A percentile compares a stretch with the other conserved stretches of the same genome.
Evolutionary conservation across 2,113 vertebrate genomes (phyloP).

Genomic region (Nycticorax nycticorax): DNA sequence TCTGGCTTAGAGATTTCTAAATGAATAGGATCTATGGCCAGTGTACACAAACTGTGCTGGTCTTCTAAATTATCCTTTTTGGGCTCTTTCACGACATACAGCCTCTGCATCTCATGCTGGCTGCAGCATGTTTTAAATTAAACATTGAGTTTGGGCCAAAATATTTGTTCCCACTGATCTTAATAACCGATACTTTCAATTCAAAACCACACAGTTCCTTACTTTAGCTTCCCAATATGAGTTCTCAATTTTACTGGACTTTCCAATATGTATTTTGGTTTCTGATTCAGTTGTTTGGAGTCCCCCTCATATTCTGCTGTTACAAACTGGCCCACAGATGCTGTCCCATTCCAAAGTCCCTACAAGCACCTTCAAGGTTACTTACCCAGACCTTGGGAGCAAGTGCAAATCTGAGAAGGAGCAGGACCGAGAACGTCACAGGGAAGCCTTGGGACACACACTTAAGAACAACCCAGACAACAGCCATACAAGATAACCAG

Average conservation of each 20-base stretch:
- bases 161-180: background rate
- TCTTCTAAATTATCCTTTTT: background rate
- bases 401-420: background rate
- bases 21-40: background rate
- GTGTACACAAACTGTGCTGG: background rate
- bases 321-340: background rate
- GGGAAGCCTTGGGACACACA: background rate
- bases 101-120: background rate
- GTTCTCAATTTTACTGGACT: background rate
- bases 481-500: background rate
- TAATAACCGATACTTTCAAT: background rate
- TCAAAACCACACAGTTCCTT: background rate
- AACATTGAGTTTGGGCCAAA: background rate
- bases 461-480: background rate
- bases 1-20: background rate
- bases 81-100: background rate
- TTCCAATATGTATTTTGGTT: background rate
- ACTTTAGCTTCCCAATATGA: background rate
- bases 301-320: background rate
- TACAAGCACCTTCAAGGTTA: background rate
- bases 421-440: background rate
- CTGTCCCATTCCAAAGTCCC: fast-evolving
- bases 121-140: background rate
- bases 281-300: background rate
- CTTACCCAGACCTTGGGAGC: background rate